phyloP scores from a whole-genome alignment of 1,140 invertebrate species.

The Arion vulgaris region DNA sequence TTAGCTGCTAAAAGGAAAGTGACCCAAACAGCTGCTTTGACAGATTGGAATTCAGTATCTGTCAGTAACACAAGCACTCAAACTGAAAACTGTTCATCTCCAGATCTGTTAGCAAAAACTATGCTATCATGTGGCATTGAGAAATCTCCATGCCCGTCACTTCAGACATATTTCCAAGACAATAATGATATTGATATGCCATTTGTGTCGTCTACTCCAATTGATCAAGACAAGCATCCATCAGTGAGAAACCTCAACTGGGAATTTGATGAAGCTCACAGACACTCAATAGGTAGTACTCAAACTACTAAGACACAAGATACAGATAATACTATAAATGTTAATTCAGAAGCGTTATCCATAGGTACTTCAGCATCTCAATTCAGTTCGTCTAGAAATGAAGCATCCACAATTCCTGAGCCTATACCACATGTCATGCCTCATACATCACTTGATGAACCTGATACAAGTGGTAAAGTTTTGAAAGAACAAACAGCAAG shows the following conservation, averaged over 20 bases:
- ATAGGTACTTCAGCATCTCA: neutral
- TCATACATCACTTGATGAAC: neutral
- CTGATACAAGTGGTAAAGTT: neutral
- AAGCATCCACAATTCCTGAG: neutral
- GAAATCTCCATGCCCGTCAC: neutral
- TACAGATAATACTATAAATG: neutral
- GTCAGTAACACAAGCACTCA: neutral
- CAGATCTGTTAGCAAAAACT: conserved; percentile 19
- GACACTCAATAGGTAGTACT: neutral
- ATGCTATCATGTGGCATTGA: conserved; percentile 18
- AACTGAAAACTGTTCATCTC: neutral
- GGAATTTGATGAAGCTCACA: conserved; percentile 32
- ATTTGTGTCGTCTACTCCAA: conserved; percentile 19
- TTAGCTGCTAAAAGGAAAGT: neutral
- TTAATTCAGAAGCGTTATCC: neutral
- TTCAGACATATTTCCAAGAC: neutral
- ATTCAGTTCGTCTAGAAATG: neutral
- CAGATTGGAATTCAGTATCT: neutral
- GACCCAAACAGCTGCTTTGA: neutral
- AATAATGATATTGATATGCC: neutral
- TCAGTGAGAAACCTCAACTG: conserved; percentile 15
- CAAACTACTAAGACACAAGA: neutral
- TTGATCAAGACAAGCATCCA: neutral
- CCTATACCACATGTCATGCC: neutral
- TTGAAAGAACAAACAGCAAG: neutral